Evolutionary conservation across 2,113 vertebrate species (phyloP).

Genomic region (Callipepla squamata): DNA sequence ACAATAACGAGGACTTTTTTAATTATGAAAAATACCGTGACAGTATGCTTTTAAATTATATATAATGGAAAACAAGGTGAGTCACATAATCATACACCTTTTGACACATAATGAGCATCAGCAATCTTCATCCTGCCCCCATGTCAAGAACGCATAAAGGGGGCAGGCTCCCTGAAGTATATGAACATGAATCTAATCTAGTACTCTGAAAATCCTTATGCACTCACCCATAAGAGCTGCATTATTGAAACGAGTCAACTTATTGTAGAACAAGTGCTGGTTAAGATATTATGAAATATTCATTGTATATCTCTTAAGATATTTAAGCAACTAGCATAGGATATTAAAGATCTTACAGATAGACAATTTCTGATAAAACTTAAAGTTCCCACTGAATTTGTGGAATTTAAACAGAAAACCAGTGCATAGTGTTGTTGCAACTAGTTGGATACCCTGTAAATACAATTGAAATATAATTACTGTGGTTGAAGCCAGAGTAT

Average conservation of each 20-base stretch:
- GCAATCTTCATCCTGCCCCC: conserved; percentile 58
- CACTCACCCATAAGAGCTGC: background rate
- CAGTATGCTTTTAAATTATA: conserved; percentile 73
- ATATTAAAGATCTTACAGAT: conserved; percentile 8
- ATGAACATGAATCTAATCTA: conserved; percentile 29
- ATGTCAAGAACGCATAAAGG: conserved; percentile 60
- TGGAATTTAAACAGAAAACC: background rate
- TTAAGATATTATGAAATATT: conserved; percentile 51
- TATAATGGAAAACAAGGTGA: conserved; percentile 74
- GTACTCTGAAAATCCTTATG: background rate
- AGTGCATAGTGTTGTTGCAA: background rate
- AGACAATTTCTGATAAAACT: conserved; percentile 40
- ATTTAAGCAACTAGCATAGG: conserved; percentile 27
- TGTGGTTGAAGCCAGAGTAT: background rate
- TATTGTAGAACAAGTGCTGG: conserved; percentile 19
- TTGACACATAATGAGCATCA: conserved; percentile 72
- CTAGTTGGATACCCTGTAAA: background rate
- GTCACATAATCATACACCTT: conserved; percentile 71
- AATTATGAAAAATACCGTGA: conserved; percentile 74
- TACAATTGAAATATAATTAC: background rate
- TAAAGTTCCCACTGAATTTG: background rate
- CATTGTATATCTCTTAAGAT: conserved; percentile 13
- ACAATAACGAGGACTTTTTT: conserved; percentile 64
- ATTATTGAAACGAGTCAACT: conserved; percentile 36
- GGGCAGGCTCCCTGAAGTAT: background rate